phyloP scores from a whole-genome alignment of 1,140 invertebrate species.

The Pseudomyrmex concolor region DNA sequence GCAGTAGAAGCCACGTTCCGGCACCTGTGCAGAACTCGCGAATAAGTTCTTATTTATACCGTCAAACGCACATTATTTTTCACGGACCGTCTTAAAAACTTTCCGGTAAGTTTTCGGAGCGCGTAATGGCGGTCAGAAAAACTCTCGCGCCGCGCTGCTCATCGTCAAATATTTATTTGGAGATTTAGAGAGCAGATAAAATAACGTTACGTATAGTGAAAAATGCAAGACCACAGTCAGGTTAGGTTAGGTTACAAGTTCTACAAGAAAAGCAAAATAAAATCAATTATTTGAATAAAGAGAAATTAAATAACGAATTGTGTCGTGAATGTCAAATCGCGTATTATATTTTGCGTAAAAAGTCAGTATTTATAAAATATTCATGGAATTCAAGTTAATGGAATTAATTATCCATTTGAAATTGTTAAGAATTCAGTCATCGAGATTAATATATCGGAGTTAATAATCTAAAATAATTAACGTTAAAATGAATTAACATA shows the following conservation, averaged over 20 bases:
- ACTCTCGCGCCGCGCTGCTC: conserved; percentile 11
- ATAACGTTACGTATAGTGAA: background rate
- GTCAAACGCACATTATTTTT: conserved; percentile 67
- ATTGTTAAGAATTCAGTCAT: conserved; percentile 1
- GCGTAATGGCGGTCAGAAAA: conserved; percentile 64
- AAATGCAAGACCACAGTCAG: background rate
- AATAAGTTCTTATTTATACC: conserved; percentile 70
- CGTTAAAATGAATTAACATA: background rate
- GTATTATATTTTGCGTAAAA: background rate
- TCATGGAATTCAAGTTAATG: background rate
- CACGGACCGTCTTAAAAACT: conserved; percentile 58
- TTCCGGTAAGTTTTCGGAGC: conserved; percentile 57
- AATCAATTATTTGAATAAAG: background rate
- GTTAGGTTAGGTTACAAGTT: background rate
- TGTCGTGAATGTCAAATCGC: too few species aligned
- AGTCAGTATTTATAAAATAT: background rate
- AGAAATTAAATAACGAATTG: background rate
- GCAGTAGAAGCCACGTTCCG: conserved; percentile 12
- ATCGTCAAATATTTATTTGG: conserved; percentile 68
- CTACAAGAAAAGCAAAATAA: background rate
- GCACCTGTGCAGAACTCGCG: conserved; percentile 57
- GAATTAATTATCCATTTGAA: conserved; percentile 4
- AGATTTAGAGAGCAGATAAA: conserved; percentile 22
- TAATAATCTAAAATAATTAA: conserved; percentile 1
- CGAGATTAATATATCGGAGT: background rate